Percentiles rank a stretch among this genome's conserved stretches.
Evolutionary conservation across 2,888 invertebrate species (phyloP).

Genomic region (Drosophila emarginata): DNA sequence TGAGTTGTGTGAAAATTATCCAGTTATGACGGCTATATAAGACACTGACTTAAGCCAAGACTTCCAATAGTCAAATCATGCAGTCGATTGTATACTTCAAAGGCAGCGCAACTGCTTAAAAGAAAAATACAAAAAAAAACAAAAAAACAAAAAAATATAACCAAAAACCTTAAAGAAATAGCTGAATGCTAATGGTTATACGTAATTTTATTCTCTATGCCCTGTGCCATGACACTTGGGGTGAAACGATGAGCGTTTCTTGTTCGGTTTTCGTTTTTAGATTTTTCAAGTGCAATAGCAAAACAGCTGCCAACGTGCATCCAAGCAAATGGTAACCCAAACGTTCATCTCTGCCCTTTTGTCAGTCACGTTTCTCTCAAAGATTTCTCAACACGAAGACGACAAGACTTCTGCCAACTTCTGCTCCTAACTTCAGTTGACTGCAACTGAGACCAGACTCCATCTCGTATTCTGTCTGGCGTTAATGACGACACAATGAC

Average conservation of each 20-base stretch:
- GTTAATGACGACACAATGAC: conserved; percentile 22
- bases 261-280: background rate
- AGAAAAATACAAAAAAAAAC: too few species aligned
- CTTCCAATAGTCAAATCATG: conserved; percentile 10
- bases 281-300: conserved; percentile 13
- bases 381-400: conserved; percentile 15
- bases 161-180: conserved; percentile 1
- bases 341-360: conserved; percentile 19
- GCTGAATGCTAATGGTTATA: conserved; percentile 14
- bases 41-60: background rate
- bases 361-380: conserved; percentile 22
- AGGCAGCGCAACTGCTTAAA: conserved; percentile 12
- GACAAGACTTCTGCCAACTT: background rate
- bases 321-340: conserved; percentile 6
- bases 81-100: conserved; percentile 8
- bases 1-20: conserved; percentile 16
- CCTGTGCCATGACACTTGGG: conserved; percentile 14
- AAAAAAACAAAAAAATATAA: background rate
- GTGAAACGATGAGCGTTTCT: background rate
- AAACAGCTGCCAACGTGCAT: conserved; percentile 15
- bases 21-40: conserved; percentile 4
- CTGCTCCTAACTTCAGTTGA: too few species aligned
- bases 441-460: conserved; percentile 9
- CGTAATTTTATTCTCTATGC: conserved; percentile 18
- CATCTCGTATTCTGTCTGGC: conserved; percentile 20